Evolutionary conservation across 2,797 vertebrate species (phyloP).

Genomic region (Borostomias antarcticus): DNA sequence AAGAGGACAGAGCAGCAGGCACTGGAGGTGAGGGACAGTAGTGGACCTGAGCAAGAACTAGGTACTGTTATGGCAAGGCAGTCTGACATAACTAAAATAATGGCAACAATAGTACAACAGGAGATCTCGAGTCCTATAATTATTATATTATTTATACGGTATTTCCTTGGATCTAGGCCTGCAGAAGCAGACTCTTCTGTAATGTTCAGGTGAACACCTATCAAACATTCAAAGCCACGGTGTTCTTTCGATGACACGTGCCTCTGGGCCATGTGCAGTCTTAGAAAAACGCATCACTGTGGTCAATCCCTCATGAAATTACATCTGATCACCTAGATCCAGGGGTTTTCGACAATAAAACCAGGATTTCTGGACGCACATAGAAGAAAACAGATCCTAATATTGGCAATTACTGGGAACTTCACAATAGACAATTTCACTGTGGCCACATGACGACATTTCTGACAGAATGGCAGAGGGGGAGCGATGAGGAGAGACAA

Average conservation of each 20-base stretch:
- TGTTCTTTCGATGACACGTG: constrained; percentile 16
- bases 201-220: constrained; percentile 26
- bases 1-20: background rate
- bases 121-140: too few species aligned
- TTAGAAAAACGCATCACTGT: constrained; percentile 43
- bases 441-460: background rate
- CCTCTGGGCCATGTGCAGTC: constrained; percentile 32
- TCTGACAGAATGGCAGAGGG: constrained; percentile 15
- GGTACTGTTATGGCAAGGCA: background rate
- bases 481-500: background rate
- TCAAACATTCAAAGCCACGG: constrained; percentile 51
- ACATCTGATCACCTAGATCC: constrained; percentile 28
- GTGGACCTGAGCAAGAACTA: background rate
- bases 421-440: constrained; percentile 33
- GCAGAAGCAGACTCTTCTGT: constrained; percentile 11
- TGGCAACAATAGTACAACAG: too few species aligned
- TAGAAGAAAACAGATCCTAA: constrained; percentile 12
- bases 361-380: constrained; percentile 35
- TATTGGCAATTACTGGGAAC: constrained; percentile 38
- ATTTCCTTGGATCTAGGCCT: background rate
- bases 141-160: too few species aligned
- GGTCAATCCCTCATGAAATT: constrained; percentile 35
- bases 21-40: background rate
- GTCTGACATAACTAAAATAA: background rate
- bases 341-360: constrained; percentile 35